Percentiles rank a stretch among this genome's conserved stretches.
These are phyloP conservation scores for Gastrophysa polygoni DNA, from an alignment of 2,888 invertebrate genomes.

Conservation along the genomic window DNA sequence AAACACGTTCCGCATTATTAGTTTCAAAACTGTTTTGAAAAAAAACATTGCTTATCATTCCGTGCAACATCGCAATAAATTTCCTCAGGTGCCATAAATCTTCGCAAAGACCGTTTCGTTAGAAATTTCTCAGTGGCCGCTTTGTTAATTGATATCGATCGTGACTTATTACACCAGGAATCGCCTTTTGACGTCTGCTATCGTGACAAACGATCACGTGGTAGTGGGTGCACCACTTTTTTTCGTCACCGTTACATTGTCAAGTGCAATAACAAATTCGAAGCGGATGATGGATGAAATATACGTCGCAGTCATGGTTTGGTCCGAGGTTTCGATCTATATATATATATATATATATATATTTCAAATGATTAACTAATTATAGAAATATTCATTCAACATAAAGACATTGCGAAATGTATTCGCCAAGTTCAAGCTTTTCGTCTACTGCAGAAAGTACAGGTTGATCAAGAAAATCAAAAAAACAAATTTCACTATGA, in stretches of 20 bases:
- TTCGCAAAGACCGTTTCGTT: background rate
- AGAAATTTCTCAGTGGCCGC: background rate
- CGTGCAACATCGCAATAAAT: background rate
- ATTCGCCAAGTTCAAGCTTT: too few relatives aligned
- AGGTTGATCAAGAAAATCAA: too few relatives aligned
- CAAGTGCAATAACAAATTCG: background rate
- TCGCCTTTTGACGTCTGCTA: constrained; percentile 12
- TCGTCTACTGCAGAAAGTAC: too few relatives aligned
- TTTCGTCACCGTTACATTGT: background rate
- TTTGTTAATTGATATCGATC: constrained; percentile 25
- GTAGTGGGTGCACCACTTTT: background rate
- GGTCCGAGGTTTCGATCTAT: too few relatives aligned
- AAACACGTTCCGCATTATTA: background rate
- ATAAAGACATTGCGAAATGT: too few relatives aligned
- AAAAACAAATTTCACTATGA: too few relatives aligned
- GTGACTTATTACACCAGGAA: constrained; percentile 8
- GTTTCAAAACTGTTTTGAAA: background rate
- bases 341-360: too few relatives aligned
- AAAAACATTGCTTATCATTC: background rate
- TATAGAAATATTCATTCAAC: too few relatives aligned
- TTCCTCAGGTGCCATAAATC: background rate
- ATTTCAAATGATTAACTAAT: too few relatives aligned
- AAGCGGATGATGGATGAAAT: too few relatives aligned
- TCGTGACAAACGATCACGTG: background rate
- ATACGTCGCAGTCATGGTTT: too few relatives aligned